Evolutionary conservation across 2,888 invertebrate species (phyloP), one percentile per base, ranked within the genome.

Genomic region (Papilio demoleus): DNA sequence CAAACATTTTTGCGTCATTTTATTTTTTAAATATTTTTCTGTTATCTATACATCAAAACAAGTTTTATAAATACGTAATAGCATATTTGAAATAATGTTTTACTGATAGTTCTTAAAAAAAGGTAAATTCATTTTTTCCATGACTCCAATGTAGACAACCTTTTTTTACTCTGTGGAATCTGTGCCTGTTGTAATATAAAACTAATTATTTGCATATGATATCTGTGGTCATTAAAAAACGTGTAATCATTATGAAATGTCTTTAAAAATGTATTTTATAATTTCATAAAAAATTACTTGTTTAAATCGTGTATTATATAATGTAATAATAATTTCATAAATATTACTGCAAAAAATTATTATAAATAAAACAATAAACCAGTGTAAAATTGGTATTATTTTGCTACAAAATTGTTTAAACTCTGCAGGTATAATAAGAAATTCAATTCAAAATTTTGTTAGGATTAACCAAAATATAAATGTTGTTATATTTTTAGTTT

Each of bases 281-380:
- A 40, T 40, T 14, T 40, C n/a, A n/a, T 40, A 40, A n/a, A 40
- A 42, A 42, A n/a, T n/a, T n/a, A n/a, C 8, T 8, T 17, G 17
- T 40, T 40, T 0, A 38, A 38, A 4, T 38, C 3, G 12, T 38
- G 12, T 38, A 6, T 17, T 42, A 5, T 17, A 1, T 42, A 42
- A 5, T 42, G 42, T 17, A 17, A 17, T n/a, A 0, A 42, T 14
- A 40, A 40, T 40, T 40, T 40, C 0, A 42, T 17, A 17, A 42
- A 42, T 17, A 42, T 42, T 17, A 42, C 5, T 6, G 17, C 8
- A 5, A 17, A 42, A 36, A 42, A 42, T 17, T 1, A 38, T 36
- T 36, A 42, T 42, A 42, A 42, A 17, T 42, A 42, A 42, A 42
- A 42, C 8, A 42, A 42, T 42, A 42, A 42, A 42, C 42, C 42